phyloP scores from a whole-genome alignment of 1,140 invertebrate genomes.

The Semibalanus balanoides region DNA sequence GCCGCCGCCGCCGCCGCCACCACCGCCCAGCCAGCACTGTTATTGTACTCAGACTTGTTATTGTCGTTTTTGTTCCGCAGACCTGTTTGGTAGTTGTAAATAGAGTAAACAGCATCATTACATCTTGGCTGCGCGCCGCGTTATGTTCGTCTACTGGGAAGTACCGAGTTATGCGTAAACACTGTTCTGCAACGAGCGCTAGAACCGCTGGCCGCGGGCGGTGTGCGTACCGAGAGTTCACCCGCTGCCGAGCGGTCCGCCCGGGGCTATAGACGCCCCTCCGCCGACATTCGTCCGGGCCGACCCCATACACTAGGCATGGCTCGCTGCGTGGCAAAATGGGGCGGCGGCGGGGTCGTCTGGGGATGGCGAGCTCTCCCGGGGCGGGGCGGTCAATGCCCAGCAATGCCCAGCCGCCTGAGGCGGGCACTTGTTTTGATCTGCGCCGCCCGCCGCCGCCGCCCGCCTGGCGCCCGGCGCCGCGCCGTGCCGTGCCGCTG shows the following conservation, averaged over 20 bases:
- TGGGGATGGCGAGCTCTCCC: too few relatives aligned
- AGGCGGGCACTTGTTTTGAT: background rate
- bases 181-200: constrained; percentile 6
- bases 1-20: too few relatives aligned
- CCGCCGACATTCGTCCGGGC: background rate
- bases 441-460: too few relatives aligned
- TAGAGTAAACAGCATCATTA: constrained; percentile 8
- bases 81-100: constrained; percentile 10
- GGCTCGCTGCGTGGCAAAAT: too few relatives aligned
- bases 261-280: too few relatives aligned
- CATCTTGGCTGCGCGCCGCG: constrained; percentile 1
- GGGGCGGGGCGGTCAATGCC: background rate
- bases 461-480: too few relatives aligned
- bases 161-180: constrained; percentile 5
- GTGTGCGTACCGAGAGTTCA: background rate
- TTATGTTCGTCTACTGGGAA: background rate
- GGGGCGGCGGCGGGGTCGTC: too few relatives aligned
- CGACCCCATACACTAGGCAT: too few relatives aligned
- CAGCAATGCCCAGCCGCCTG: background rate
- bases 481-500: too few relatives aligned
- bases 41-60: constrained; percentile 8
- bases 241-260: too few relatives aligned
- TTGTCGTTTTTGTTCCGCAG: constrained; percentile 9
- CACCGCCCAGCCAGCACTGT: background rate
- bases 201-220: background rate